Percentiles rank a stretch among this genome's conserved stretches.
Evolutionary conservation across 2,113 vertebrate species (phyloP).

Genomic region (Columbina picui): DNA sequence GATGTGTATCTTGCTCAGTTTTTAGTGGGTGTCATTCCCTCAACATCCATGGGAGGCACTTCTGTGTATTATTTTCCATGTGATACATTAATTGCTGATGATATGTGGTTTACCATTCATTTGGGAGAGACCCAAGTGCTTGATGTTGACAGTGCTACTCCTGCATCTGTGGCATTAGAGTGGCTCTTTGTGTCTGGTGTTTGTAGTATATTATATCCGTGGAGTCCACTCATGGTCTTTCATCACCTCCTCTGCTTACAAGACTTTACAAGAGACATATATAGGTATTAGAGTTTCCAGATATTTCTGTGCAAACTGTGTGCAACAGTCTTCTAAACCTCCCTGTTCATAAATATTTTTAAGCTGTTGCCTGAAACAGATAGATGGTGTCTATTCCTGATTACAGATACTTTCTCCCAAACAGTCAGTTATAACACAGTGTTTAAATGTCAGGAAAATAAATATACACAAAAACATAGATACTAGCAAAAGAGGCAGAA

Average conservation of each 20-base stretch:
- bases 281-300: neutral
- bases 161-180: neutral
- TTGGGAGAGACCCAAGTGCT: neutral
- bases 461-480: neutral
- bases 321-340: neutral
- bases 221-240: neutral
- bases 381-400: neutral
- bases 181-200: neutral
- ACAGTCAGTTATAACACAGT: neutral
- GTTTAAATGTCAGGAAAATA: neutral
- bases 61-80: neutral
- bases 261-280: neutral
- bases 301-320: neutral
- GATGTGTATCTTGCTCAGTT: neutral
- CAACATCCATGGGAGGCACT: neutral
- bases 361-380: neutral
- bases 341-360: neutral
- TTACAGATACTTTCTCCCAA: neutral
- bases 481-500: neutral
- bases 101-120: fast-evolving
- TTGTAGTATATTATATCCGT: no score
- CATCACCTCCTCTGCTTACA: neutral
- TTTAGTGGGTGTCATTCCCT: neutral
- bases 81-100: neutral
- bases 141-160: neutral